These are phyloP conservation scores for Clytia hemisphaerica DNA, from an alignment of 30 jellyfish, hydroid and myxozoan genomes.

Conservation along the genomic window DNA sequence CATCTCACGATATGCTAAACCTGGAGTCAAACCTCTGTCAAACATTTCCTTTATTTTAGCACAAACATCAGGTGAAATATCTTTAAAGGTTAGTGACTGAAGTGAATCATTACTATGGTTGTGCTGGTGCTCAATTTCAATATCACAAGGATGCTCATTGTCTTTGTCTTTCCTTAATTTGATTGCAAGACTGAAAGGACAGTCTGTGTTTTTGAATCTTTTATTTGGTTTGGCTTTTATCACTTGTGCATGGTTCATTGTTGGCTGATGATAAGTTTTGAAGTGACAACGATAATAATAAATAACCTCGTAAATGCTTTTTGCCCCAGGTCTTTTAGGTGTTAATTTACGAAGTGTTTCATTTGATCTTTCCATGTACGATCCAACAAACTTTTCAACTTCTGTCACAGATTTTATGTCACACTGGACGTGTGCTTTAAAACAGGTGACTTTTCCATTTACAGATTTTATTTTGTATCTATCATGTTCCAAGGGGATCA, in stretches of 20 bases:
- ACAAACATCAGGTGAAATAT: neutral
- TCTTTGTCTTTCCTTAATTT: neutral
- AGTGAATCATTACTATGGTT: too few relatives aligned
- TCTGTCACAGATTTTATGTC: neutral
- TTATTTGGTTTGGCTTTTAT: constrained; percentile 2
- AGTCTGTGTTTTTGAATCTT: constrained; percentile 9
- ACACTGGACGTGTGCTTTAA: constrained; percentile 12
- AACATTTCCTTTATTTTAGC: neutral
- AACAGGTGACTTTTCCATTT: neutral
- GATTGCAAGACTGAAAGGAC: constrained; percentile 1
- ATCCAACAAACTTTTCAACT: constrained; percentile 10
- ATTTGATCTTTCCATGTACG: neutral
- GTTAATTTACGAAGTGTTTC: constrained; percentile 6
- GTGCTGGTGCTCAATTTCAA: too few relatives aligned
- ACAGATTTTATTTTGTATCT: neutral
- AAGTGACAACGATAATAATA: constrained; percentile 13
- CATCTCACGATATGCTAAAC: constrained; percentile 5
- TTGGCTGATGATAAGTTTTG: constrained; percentile 9
- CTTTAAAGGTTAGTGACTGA: constrained; percentile 10
- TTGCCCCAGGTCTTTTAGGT: neutral
- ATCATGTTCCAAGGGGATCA: neutral
- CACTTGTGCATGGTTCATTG: constrained; percentile 8
- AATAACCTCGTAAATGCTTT: neutral
- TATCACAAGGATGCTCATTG: too few relatives aligned
- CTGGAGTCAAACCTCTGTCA: constrained; percentile 2